Base-by-base conservation (phyloP, 2,888 invertebrate species). In the Lasioglossum lativentre region DNA sequence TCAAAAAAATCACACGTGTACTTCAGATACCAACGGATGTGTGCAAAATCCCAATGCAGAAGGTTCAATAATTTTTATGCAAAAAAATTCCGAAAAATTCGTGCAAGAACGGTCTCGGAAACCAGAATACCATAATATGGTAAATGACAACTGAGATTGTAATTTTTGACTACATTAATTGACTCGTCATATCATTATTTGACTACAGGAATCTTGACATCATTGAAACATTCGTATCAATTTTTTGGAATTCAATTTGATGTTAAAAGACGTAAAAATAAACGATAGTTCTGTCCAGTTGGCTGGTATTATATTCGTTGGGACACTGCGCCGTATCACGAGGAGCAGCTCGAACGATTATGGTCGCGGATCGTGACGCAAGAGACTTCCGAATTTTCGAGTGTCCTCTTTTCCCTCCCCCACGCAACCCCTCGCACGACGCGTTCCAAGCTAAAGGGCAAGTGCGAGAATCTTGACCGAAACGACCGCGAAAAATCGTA, bases 361-460 rank as follows among this genome's bases (percentile, higher is more conserved):
- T 80, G 47, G 42, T 72, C 59, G 59, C 70, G 63, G 71, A 2
- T 45, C 75, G 63, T 83, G 80, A 85, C 78, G 86, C 40, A 85
- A 74, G 52, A 70, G 45, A 56, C 59, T 38, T 72, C 76, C 52
- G 79, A 72, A 79, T 63, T 47, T 75, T 16, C 42, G 38, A 40
- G 45, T 74, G 42, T 45, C 42, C 59, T 75, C 45, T 30, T 19
- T 19, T 40, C 30, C 5, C 19, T 19, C 30, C n/a, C n/a, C 12
- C 56, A n/a, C 56, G 56, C 56, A 56, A 0, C 56, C 56, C n/a
- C 56, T n/a, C 56, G 56, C n/a, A n/a, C 4, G n/a, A n/a, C 56
- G n/a, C 63, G 16, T 63, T 16, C 63, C 23, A 1, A 68, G 23
- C 68, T 16, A 68, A 68, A 38, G 38, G 40, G 38, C 70, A 40